Percentiles rank a stretch among this genome's conserved stretches.
Conservation (phyloP, 2,888 invertebrate genomes). For the Erebia palarica region DNA sequence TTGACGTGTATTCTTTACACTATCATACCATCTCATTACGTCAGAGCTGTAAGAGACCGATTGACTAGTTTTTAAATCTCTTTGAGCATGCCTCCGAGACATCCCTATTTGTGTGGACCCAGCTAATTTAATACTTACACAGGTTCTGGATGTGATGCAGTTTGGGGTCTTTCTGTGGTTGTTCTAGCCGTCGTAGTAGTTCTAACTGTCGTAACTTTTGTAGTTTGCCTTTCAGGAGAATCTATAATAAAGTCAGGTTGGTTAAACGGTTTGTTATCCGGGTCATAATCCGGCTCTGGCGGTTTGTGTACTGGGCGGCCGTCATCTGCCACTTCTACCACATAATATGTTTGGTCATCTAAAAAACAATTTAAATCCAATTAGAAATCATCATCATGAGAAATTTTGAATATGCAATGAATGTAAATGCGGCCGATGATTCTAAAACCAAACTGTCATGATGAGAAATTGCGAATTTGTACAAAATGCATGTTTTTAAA, state of each 20-base stretch:
- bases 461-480: too few species aligned
- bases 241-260: conserved; percentile 22
- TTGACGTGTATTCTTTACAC: too few species aligned
- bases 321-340: conserved; percentile 1
- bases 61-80: too few species aligned
- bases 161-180: conserved; percentile 12
- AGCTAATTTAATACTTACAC: conserved; percentile 11
- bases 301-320: conserved; percentile 1
- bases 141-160: conserved; percentile 29
- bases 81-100: too few species aligned
- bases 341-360: conserved; percentile 20
- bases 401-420: conserved; percentile 8
- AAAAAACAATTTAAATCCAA: conserved; percentile 19
- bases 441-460: background rate
- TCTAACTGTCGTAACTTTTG: conserved; percentile 6
- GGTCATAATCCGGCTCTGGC: background rate
- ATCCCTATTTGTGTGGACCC: too few species aligned
- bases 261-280: conserved; percentile 7
- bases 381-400: conserved; percentile 1
- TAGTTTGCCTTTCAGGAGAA: conserved; percentile 11
- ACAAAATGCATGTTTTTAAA: too few species aligned
- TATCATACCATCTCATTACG: too few species aligned
- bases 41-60: too few species aligned
- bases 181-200: conserved; percentile 9
- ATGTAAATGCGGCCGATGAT: background rate